Percentiles rank a stretch among this genome's conserved stretches.
Evolutionary conservation across 2,888 invertebrate species (phyloP).

Genomic region (Dicycla oo): DNA sequence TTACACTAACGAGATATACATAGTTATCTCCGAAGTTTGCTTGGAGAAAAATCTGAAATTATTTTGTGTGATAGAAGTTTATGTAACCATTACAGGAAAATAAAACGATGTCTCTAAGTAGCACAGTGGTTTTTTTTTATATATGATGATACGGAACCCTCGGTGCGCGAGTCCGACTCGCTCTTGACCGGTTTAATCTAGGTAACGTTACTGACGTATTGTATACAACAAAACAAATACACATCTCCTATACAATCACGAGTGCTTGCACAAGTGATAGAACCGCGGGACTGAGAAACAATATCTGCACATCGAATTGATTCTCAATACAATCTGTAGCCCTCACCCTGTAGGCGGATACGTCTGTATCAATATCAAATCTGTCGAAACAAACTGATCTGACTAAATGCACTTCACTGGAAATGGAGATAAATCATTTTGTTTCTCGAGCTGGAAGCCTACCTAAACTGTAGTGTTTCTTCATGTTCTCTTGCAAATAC

Average conservation of each 20-base stretch:
- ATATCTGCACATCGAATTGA: constrained; percentile 23
- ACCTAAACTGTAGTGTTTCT: neutral
- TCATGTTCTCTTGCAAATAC: neutral
- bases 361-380: neutral
- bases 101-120: too few species aligned
- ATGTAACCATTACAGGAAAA: too few species aligned
- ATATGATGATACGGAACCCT: too few species aligned
- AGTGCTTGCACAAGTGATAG: constrained; percentile 13
- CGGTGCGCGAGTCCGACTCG: too few species aligned
- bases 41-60: too few species aligned
- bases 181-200: too few species aligned
- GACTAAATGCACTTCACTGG: neutral
- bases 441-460: neutral
- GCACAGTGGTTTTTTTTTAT: too few species aligned
- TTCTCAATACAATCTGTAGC: constrained; percentile 15
- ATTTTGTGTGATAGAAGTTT: too few species aligned
- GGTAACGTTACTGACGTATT: neutral
- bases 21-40: too few species aligned
- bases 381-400: constrained; percentile 3
- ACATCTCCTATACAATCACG: constrained; percentile 2
- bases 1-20: neutral
- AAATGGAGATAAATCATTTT: neutral
- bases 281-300: neutral
- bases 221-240: constrained; percentile 12
- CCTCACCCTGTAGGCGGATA: too few species aligned